Percentiles rank a stretch among this genome's conserved stretches.
These are phyloP conservation scores for Amyelois transitella DNA, from an alignment of 1,140 invertebrate species.

Conservation along the genomic window DNA sequence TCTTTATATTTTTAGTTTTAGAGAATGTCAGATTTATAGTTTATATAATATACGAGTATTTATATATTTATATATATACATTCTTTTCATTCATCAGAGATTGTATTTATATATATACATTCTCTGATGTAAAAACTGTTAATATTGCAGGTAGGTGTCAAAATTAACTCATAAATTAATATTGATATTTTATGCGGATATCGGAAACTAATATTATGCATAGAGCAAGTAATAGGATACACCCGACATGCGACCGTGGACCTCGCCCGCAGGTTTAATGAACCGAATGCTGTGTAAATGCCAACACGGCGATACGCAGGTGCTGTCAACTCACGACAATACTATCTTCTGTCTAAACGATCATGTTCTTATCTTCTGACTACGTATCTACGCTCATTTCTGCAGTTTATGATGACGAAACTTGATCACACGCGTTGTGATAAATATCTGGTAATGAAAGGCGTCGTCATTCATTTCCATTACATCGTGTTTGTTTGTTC, in stretches of 20 bases:
- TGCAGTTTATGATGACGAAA: background rate
- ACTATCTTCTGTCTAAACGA: background rate
- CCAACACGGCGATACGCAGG: slow-evolving; percentile 38
- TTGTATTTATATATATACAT: no score
- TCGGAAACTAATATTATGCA: background rate
- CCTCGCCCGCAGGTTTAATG: slow-evolving; percentile 20
- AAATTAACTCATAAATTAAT: background rate
- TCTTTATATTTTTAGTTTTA: no score
- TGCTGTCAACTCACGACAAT: slow-evolving; percentile 15
- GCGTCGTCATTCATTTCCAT: no score
- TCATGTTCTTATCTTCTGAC: background rate
- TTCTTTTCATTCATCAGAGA: no score
- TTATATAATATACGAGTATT: no score
- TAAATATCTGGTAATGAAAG: no score
- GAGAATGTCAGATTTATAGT: no score
- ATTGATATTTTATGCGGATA: background rate
- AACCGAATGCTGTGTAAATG: slow-evolving; percentile 35
- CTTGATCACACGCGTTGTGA: no score
- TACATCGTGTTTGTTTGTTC: no score
- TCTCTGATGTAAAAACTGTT: no score
- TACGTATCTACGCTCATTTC: background rate
- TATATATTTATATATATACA: no score
- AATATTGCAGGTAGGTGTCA: background rate
- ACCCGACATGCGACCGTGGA: background rate
- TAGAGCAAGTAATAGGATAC: slow-evolving; percentile 8